Conservation (phyloP, 2,888 invertebrate species). For the Lycocerus yunnanus region DNA sequence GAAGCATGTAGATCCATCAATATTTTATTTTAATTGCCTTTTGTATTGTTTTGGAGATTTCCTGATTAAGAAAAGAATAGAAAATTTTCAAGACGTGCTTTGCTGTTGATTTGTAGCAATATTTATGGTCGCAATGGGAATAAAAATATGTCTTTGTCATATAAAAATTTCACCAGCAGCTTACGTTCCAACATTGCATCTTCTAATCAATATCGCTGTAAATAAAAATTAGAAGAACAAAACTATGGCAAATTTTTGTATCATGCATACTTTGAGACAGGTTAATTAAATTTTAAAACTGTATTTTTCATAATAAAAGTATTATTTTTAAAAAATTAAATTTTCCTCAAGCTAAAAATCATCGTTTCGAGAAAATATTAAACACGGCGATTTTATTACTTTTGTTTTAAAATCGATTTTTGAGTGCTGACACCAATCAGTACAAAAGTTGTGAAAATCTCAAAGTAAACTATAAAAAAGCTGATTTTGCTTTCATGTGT, state of each 20-base stretch:
- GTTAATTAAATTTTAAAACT: not conserved
- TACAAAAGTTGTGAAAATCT: not conserved
- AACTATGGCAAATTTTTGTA: not conserved
- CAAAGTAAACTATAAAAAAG: not conserved
- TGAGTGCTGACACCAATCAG: not conserved
- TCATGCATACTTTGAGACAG: not conserved
- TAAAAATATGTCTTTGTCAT: not conserved
- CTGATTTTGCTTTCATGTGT: not conserved
- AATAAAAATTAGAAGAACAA: not conserved
- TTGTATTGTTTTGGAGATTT: not conserved
- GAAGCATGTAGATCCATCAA: not conserved
- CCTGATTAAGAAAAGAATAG: not conserved
- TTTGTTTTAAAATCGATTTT: not conserved
- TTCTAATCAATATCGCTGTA: not conserved
- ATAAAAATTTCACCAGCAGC: not conserved
- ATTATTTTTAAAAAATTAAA: not conserved
- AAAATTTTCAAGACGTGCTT: not conserved
- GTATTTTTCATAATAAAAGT: not conserved
- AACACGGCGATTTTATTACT: not conserved
- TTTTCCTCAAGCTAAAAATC: not conserved
- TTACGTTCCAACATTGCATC: not conserved
- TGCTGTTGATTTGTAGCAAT: not conserved
- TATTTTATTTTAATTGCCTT: not conserved
- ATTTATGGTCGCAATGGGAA: not conserved
- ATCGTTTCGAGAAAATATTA: not conserved